A percentile compares a stretch with the other conserved stretches of the same genome.
These are phyloP conservation scores for Steinernema hermaphroditum DNA, from an alignment of 2,888 invertebrate genomes.

Conservation along the genomic window DNA sequence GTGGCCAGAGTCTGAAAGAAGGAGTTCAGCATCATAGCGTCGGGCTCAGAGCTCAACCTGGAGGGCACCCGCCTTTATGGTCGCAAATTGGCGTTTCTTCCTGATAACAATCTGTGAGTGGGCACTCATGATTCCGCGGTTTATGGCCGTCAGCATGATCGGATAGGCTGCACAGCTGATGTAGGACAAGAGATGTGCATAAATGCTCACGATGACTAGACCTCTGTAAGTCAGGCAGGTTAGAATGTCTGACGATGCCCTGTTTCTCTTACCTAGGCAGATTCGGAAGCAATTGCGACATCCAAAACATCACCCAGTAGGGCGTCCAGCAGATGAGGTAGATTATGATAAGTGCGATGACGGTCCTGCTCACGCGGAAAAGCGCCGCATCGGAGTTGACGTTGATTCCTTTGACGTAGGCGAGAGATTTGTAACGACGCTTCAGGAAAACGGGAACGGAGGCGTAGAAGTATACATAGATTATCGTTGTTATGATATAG, in stretches of 20 bases:
- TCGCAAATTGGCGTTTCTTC: conserved; percentile 43
- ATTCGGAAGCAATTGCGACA: conserved; percentile 36
- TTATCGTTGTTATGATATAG: conserved; percentile 43
- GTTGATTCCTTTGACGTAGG: conserved; percentile 33
- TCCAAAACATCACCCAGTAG: conserved; percentile 51
- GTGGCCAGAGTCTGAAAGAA: background rate
- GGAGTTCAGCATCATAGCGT: too few species aligned
- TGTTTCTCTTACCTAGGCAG: too few species aligned
- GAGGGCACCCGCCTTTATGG: conserved; percentile 44
- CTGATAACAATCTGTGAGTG: conserved; percentile 43
- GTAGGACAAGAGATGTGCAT: conserved; percentile 48
- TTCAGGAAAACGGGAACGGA: conserved; percentile 46
- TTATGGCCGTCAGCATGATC: conserved; percentile 45
- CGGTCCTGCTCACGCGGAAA: conserved; percentile 45
- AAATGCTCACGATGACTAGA: conserved; percentile 42
- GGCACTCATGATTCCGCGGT: conserved; percentile 43
- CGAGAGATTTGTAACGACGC: conserved; percentile 38
- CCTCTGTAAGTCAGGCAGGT: too few species aligned
- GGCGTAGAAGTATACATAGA: conserved; percentile 50
- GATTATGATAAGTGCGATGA: conserved; percentile 47
- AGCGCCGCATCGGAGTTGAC: conserved; percentile 36
- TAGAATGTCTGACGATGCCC: too few species aligned
- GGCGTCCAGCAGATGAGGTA: conserved; percentile 53
- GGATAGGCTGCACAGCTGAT: conserved; percentile 50
- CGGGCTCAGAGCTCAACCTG: conserved; percentile 42